Evolutionary conservation across 2,113 vertebrate species (phyloP).

Genomic region (Loxodonta africana): DNA sequence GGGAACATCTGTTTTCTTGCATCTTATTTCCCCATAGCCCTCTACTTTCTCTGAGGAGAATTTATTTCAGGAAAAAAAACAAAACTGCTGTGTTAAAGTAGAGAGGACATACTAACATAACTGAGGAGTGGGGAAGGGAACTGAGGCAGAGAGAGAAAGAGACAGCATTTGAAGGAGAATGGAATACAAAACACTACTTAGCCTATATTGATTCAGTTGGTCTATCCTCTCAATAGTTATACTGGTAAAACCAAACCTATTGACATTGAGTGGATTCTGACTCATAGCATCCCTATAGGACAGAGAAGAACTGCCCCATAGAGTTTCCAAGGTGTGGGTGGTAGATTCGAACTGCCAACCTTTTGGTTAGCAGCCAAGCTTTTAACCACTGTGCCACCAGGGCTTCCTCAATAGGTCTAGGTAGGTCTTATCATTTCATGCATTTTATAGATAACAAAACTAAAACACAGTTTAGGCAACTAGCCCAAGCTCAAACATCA

Average conservation of each 20-base stretch:
- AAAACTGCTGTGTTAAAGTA: neutral
- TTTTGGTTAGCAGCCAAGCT: no score
- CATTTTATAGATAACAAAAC: slow-evolving; percentile 28
- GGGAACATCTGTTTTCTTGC: slow-evolving; percentile 20
- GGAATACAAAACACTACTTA: neutral
- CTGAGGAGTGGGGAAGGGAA: neutral
- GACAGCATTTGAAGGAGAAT: neutral
- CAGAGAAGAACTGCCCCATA: no score
- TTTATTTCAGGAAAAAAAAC: neutral
- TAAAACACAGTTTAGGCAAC: neutral
- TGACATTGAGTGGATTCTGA: no score
- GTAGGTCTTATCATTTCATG: slow-evolving; percentile 3
- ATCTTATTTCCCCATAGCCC: neutral
- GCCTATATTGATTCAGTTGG: neutral
- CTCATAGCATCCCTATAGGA: no score
- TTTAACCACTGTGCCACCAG: no score
- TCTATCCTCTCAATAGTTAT: neutral
- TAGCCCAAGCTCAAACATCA: slow-evolving; percentile 28
- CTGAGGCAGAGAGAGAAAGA: neutral
- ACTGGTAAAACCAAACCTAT: no score
- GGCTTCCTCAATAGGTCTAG: neutral
- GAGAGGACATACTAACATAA: slow-evolving; percentile 5
- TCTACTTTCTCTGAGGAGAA: neutral
- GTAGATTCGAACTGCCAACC: no score
- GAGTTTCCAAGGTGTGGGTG: no score